Percentiles rank a stretch among this genome's conserved stretches.
Conservation (phyloP, 2,888 invertebrate genomes). For the Machimus atricapillus region DNA sequence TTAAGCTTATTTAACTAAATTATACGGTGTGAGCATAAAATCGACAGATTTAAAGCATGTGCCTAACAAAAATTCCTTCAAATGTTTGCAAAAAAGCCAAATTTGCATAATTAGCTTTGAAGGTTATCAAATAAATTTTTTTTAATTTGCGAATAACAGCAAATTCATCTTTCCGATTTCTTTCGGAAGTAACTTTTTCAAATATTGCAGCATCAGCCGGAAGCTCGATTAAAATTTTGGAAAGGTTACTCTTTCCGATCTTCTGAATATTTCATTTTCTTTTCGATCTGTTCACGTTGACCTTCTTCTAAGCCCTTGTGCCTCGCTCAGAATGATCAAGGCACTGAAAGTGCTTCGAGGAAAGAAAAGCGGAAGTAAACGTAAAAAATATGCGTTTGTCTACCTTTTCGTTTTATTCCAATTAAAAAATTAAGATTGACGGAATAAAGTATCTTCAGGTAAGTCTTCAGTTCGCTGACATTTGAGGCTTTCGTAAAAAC, state of each 20-base stretch:
- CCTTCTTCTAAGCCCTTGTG: neutral
- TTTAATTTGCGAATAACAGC: neutral
- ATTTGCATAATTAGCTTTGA: neutral
- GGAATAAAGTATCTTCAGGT: neutral
- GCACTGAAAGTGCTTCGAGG: neutral
- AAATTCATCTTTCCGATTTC: neutral
- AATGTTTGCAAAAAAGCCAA: neutral
- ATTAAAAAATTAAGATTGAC: neutral
- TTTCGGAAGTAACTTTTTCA: neutral
- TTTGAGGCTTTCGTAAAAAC: neutral
- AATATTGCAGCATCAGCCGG: neutral
- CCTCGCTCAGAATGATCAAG: neutral
- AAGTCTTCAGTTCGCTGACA: neutral
- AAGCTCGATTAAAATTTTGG: neutral
- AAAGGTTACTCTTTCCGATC: neutral
- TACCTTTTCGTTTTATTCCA: neutral
- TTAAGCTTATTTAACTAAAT: neutral
- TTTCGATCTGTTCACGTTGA: neutral
- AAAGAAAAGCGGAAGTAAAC: neutral
- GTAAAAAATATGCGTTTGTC: neutral
- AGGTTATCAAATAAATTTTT: neutral
- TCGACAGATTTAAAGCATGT: neutral
- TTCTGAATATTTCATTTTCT: neutral
- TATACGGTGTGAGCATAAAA: neutral
- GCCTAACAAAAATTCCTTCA: neutral